Evolutionary conservation across 2,888 invertebrate genomes (phyloP), one percentile per base, ranked within the genome.

Genomic region (Aleiodes alternator): DNA sequence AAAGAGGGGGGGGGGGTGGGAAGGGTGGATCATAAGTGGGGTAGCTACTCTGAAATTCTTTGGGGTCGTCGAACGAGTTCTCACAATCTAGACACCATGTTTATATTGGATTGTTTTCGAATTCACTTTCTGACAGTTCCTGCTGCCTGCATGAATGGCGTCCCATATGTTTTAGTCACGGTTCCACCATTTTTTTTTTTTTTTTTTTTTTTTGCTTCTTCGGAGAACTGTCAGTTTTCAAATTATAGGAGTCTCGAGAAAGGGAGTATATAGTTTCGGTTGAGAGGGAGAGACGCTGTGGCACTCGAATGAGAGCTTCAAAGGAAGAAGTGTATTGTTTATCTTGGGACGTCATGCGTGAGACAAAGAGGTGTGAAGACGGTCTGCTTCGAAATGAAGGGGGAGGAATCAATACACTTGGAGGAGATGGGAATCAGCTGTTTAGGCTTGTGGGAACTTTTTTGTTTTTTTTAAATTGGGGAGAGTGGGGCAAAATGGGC

Each of bases 11-110:
- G 61, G 64, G 57, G 57, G 38, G 29, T 12, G 38, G n/a, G n/a
- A n/a, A n/a, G n/a, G 61, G 71, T 73, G 77, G 71, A 74, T 79
- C 75, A 72, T 59, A 38, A 73, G 78, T 78, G 78, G 78, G 80
- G 78, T 80, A 80, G 79, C 68, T 69, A 75, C 76, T 75, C 77
- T 75, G 74, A 68, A 80, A 78, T 84, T 79, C 80, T 50, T 64
- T 82, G 87, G 87, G 88, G 88, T 88, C 88, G 87, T 87, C 87
- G 88, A 83, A 88, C 88, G 88, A 72, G 53, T 87, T 88, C 86
- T 86, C 48, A 43, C 12, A 64, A 86, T 84, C 84, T 81, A 82
- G 84, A 84, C 85, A 85, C 85, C 85, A 85, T 86, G 85, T 87
- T 61, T 64, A 14, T 64, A 16, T 64, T 48, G 48, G 43, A 43